phyloP scores from a whole-genome alignment of 2,888 invertebrate species.

The Lasioglossum vierecki region DNA sequence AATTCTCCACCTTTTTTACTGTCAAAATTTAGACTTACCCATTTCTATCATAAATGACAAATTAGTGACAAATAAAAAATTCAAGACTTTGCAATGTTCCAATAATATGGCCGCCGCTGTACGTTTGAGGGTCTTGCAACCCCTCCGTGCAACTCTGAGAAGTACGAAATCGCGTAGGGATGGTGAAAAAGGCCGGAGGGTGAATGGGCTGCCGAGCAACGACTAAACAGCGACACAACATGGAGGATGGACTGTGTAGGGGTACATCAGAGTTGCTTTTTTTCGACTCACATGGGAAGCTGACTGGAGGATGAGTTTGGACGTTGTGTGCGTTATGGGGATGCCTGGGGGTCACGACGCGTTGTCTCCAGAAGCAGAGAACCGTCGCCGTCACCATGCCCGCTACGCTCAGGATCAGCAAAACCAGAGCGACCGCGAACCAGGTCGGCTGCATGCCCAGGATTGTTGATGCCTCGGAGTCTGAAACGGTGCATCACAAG shows the following conservation, averaged over 20 bases:
- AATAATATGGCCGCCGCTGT: not conserved
- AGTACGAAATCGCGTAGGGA: not conserved
- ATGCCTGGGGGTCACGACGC: constrained; percentile 84
- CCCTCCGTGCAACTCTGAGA: not conserved
- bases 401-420: constrained; percentile 88
- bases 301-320: constrained; percentile 81
- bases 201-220: constrained; percentile 21
- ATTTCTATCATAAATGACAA: too few species aligned
- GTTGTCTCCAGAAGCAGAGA: constrained; percentile 91
- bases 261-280: constrained; percentile 46
- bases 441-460: constrained; percentile 91
- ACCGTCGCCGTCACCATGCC: constrained; percentile 89
- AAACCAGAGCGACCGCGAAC: constrained; percentile 90
- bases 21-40: too few species aligned
- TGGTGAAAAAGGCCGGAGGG: not conserved
- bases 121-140: not conserved
- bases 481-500: constrained; percentile 80
- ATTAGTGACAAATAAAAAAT: too few species aligned
- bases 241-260: constrained; percentile 40
- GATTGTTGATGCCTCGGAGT: constrained; percentile 87
- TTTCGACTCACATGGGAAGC: constrained; percentile 82
- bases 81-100: too few species aligned
- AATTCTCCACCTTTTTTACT: too few species aligned
- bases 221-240: constrained; percentile 38
- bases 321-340: constrained; percentile 82